A percentile compares a stretch with the other conserved stretches of the same genome.
phyloP scores from a whole-genome alignment of 2,797 vertebrate genomes.

The Tiaroga cobitis region DNA sequence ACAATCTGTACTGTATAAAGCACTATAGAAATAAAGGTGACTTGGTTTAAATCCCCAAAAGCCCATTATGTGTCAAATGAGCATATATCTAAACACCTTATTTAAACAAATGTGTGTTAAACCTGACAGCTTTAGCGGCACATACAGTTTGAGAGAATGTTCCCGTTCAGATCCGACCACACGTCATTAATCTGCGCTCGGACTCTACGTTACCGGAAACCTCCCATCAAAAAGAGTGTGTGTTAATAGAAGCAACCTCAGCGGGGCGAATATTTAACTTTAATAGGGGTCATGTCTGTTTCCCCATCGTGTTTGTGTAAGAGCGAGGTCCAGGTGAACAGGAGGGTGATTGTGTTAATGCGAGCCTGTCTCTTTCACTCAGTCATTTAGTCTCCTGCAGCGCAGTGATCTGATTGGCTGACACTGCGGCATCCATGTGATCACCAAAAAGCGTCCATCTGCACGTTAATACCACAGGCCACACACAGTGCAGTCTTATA shows the following conservation, averaged over 20 bases:
- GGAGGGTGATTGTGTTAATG: constrained; percentile 36
- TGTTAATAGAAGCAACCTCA: background rate
- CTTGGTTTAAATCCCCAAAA: background rate
- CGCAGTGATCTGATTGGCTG: constrained; percentile 22
- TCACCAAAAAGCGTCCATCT: constrained; percentile 31
- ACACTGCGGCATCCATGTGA: constrained; percentile 29
- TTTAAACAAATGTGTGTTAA: background rate
- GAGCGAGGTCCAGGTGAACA: constrained; percentile 34
- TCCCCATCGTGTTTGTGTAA: background rate
- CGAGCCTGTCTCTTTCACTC: background rate
- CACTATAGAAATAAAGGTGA: background rate
- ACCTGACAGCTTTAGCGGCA: background rate
- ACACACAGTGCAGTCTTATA: constrained; percentile 1
- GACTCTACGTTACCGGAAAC: constrained; percentile 1
- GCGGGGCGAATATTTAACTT: constrained; percentile 38
- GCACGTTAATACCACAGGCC: constrained; percentile 30
- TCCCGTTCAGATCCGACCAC: background rate
- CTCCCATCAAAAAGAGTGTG: constrained; percentile 12
- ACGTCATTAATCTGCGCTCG: background rate
- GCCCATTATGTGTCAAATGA: background rate
- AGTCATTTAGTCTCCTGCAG: constrained; percentile 24
- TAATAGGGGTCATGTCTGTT: constrained; percentile 14
- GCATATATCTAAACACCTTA: background rate
- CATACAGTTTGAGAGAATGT: background rate
- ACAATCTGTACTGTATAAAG: too few relatives aligned